Evolutionary conservation across 2,113 vertebrate genomes (phyloP).

Genomic region (Illadopsis cleaveri): DNA sequence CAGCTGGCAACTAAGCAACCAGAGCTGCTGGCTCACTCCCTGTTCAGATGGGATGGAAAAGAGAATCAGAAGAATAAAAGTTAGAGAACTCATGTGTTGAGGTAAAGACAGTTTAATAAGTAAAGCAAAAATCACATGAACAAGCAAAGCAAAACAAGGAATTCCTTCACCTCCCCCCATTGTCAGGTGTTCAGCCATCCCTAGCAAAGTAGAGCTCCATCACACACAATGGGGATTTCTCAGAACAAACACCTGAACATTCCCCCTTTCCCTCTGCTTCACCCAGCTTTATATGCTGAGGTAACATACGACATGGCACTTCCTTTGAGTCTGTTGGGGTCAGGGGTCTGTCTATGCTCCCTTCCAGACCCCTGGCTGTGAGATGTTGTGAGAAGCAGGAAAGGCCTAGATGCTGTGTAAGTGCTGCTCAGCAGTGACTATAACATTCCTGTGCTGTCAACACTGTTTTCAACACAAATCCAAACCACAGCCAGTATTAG

Average conservation of each 20-base stretch:
- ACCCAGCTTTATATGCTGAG: background rate
- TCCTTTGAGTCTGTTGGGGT: no score
- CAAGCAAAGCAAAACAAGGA: background rate
- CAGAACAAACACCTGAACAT: background rate
- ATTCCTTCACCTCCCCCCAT: background rate
- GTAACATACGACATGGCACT: background rate
- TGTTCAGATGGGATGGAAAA: background rate
- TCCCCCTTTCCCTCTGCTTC: background rate
- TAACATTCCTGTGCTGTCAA: background rate
- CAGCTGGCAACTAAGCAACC: background rate
- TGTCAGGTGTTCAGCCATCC: background rate
- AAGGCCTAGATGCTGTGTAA: background rate
- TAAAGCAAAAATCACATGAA: fast-evolving
- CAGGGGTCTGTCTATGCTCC: background rate
- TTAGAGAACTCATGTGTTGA: background rate
- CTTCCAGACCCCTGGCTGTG: background rate
- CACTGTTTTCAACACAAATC: background rate
- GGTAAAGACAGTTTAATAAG: background rate
- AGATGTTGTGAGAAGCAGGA: background rate
- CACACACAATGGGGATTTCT: fast-evolving
- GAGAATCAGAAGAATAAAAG: background rate
- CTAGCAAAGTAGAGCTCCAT: background rate
- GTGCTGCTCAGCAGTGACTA: background rate
- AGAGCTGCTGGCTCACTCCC: background rate
- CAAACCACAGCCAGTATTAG: fast-evolving